phyloP scores from a whole-genome alignment of 2,113 vertebrate genomes.

The Clarias batrachus region DNA sequence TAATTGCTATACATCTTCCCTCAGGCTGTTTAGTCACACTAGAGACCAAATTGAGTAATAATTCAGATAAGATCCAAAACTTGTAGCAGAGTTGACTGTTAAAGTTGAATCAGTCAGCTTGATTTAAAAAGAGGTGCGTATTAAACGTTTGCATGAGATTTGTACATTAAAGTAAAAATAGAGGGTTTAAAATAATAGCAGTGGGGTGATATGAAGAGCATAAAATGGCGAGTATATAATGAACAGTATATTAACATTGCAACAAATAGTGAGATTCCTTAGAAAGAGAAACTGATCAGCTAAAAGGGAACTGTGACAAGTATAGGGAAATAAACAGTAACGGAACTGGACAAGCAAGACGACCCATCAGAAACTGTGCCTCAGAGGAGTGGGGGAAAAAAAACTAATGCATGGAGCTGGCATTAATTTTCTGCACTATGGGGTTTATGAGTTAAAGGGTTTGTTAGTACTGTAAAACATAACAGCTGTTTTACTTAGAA shows the following conservation, averaged over 20 bases:
- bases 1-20: slow-evolving; percentile 45
- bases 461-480: too few relatives aligned
- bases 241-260: not conserved
- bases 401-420: too few relatives aligned
- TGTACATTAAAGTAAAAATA: slow-evolving; percentile 24
- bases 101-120: slow-evolving; percentile 34
- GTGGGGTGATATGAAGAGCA: not conserved
- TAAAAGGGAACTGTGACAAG: too few relatives aligned
- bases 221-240: not conserved
- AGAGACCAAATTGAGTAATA: slow-evolving; percentile 57
- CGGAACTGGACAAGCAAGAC: too few relatives aligned
- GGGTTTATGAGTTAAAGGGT: too few relatives aligned
- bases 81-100: slow-evolving; percentile 39
- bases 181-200: not conserved
- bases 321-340: too few relatives aligned
- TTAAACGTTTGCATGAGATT: slow-evolving; percentile 32
- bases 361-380: too few relatives aligned
- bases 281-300: too few relatives aligned
- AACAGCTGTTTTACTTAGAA: too few relatives aligned
- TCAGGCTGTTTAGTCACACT: slow-evolving; percentile 44
- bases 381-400: too few relatives aligned
- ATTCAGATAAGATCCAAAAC: slow-evolving; percentile 43
- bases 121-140: slow-evolving; percentile 26
- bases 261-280: not conserved
- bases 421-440: too few relatives aligned